Percentiles rank a stretch among this genome's conserved stretches.
These are phyloP conservation scores for Kryptopterus vitreolus DNA, from an alignment of 2,797 vertebrate species.

Conservation along the genomic window DNA sequence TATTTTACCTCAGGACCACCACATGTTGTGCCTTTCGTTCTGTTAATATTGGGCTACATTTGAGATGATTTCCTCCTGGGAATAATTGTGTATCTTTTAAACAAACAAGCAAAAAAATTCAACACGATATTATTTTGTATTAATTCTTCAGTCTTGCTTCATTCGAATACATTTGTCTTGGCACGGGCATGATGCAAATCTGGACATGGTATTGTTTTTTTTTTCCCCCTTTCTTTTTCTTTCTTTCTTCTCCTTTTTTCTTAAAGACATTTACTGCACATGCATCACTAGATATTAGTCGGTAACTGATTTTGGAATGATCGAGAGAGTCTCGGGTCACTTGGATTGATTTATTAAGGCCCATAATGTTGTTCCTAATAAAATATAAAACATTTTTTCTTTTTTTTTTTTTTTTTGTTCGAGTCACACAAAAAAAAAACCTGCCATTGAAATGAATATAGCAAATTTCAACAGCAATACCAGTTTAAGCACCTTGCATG, in stretches of 20 bases:
- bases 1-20: conserved; percentile 69
- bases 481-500: conserved; percentile 30
- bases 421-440: background rate
- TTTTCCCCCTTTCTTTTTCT: too few relatives aligned
- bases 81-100: conserved; percentile 6
- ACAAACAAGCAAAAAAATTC: too few relatives aligned
- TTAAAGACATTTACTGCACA: background rate
- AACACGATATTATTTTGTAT: background rate
- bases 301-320: background rate
- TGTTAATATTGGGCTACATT: conserved; percentile 25
- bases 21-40: conserved; percentile 69
- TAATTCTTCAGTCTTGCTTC: conserved; percentile 2
- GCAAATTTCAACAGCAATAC: conserved; percentile 7
- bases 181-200: background rate
- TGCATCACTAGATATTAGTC: background rate
- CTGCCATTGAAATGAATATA: conserved; percentile 16
- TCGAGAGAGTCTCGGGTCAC: background rate
- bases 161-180: background rate
- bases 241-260: too few relatives aligned
- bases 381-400: too few relatives aligned
- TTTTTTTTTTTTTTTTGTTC: too few relatives aligned
- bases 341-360: background rate
- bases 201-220: background rate
- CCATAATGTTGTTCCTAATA: background rate
- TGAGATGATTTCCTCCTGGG: background rate